Percentiles rank a stretch among this genome's conserved stretches.
phyloP scores from a whole-genome alignment of 2,888 invertebrate species.

The Dryomyza anilis region DNA sequence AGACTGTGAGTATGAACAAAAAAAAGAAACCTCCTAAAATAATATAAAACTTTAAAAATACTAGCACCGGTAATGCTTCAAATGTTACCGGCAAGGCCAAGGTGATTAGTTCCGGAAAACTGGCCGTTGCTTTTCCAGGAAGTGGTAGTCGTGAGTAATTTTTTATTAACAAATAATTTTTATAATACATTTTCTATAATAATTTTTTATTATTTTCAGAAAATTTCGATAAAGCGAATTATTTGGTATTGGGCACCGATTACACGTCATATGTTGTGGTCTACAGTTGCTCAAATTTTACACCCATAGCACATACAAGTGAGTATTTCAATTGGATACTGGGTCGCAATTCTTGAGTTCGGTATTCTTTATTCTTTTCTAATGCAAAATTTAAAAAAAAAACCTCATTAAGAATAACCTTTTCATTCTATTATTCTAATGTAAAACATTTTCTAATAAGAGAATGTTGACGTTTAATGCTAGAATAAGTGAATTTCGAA shows the following conservation, averaged over 20 bases:
- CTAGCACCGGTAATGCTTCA: conserved; percentile 44
- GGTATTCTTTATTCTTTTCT: too few relatives aligned
- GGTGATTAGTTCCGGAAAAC: conserved; percentile 47
- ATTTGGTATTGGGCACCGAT: conserved; percentile 69
- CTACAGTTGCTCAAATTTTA: conserved; percentile 65
- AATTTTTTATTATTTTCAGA: background rate
- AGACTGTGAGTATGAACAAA: conserved; percentile 45
- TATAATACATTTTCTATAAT: background rate
- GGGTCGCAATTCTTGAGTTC: too few relatives aligned
- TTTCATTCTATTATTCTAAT: too few relatives aligned
- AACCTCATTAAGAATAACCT: too few relatives aligned
- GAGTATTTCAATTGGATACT: too few relatives aligned
- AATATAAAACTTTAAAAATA: background rate
- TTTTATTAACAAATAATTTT: background rate
- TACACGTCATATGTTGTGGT: conserved; percentile 68
- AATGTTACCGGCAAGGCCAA: conserved; percentile 49
- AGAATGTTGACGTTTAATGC: too few relatives aligned
- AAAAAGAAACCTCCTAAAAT: background rate
- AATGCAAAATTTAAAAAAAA: too few relatives aligned
- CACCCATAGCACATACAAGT: conserved; percentile 48
- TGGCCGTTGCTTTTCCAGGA: conserved; percentile 48
- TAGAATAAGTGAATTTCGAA: too few relatives aligned
- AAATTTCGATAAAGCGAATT: conserved; percentile 48
- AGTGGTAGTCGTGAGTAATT: conserved; percentile 41
- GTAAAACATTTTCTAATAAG: too few relatives aligned